Base-by-base conservation (phyloP, 2,797 vertebrate genomes). In the Acipenser oxyrinchus region DNA sequence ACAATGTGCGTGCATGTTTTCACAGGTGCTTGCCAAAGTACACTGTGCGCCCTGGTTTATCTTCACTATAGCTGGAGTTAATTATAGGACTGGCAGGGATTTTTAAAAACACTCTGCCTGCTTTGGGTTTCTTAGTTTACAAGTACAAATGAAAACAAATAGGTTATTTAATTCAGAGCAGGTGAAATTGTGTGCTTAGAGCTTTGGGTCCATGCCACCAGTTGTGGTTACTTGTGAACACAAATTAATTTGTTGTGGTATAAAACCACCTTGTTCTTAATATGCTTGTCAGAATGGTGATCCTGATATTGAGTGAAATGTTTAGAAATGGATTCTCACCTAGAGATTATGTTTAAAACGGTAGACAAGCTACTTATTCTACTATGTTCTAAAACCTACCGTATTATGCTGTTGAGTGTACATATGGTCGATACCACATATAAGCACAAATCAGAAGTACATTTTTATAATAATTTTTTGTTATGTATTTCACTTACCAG, bases 41-140 rank as follows among this genome's bases (percentile, higher is more conserved):
- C 71, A 71, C 66, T 75, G 74, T 65, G 62, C 71, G 67, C 69
- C 11, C 3, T 0, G n/a, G 69, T 82, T 76, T 73, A 66, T 80
- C 75, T 75, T 66, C 64, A 73, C 67, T 18, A 3, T 57, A 50
- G 66, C 69, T 78, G 67, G 13, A 0, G 9, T 78, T 77, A 72
- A 75, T 71, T 69, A 74, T 73, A 73, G 77, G 49, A 67, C 13
- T 1, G 49, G 60, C 9, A 11, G n/a, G 65, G 51, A 13, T n/a
- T 60, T 68, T 51, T 69, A 61, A 62, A 37, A 62, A 37, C 60
- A 15, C 48, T 62, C 11, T 62, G 18, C 11, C 60, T 37, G 60
- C 8, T 6, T 62, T 62, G 60, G 48, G 60, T 62, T 62, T 62
- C 60, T 62, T 62, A 3, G 37, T 23, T 62, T 37, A 37, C 60